Base-by-base conservation (phyloP, 2,888 invertebrate genomes). In the Incurvaria masculella region DNA sequence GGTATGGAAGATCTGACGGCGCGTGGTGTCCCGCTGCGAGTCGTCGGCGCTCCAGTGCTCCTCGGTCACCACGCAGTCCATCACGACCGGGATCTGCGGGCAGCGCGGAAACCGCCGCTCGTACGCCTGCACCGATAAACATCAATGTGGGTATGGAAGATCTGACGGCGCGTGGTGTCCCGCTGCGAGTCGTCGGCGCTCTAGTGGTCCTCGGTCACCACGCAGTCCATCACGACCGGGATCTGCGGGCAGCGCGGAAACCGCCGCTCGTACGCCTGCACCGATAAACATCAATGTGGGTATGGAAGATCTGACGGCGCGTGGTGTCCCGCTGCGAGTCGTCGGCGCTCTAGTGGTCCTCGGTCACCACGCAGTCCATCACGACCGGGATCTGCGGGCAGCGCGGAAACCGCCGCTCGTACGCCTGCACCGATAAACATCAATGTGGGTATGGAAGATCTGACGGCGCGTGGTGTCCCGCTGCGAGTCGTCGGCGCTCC, bases 301-400 rank as follows among this genome's bases (percentile, higher is more conserved):
- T n/a, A n/a, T n/a, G n/a, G n/a, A n/a, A n/a, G n/a, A n/a, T n/a
- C n/a, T n/a, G n/a, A n/a, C 91, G 84, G 48, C 97, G 80, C 55
- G 90, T 91, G 21, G 95, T 89, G 53, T 88, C 82, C 59, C 90
- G 83, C 56, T 87, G 80, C 1, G 92, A 85, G 54, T 91, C 87
- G 66, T 93, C 92, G 41, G 87, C 82, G 50, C 86, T 83, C 62
- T 86, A 86, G 62, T 83, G 84, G 63, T 97, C 94, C 44, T 84
- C 83, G 4, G 86, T 81, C 53, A 94, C 84, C 57, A 88, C 87
- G 65, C 94, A 94, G 45, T 94, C 94, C 38, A 94, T 79, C 61
- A 97, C 95, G 52, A 97, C 92, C 26, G 97, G 97, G 65, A 97
- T 96, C 81, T 95, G 91, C 21, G 92, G 89, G 65, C 96, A 96